A percentile compares a stretch with the other conserved stretches of the same genome.
Evolutionary conservation across 2,113 vertebrate genomes (phyloP).

Genomic region (Furnarius figulus): DNA sequence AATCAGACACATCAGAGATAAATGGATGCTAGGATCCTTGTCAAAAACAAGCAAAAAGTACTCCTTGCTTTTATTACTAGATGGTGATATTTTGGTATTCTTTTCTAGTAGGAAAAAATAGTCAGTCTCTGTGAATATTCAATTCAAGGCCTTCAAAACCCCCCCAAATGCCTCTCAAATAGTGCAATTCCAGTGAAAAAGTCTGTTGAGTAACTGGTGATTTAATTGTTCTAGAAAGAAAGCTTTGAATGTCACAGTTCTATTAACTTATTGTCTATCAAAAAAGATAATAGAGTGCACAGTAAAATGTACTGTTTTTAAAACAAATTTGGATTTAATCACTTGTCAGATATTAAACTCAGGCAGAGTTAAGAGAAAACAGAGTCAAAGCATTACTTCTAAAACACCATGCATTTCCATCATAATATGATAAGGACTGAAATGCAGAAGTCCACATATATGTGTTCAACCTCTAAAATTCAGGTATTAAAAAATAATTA

Average conservation of each 20-base stretch:
- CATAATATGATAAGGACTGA: background rate
- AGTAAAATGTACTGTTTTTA: constrained; percentile 24
- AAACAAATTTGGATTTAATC: background rate
- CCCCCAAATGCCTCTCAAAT: background rate
- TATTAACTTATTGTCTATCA: constrained; percentile 16
- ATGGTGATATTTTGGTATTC: background rate
- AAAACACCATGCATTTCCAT: background rate
- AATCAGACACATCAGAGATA: background rate
- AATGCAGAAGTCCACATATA: background rate
- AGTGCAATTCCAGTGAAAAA: constrained; percentile 24
- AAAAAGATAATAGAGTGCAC: constrained; percentile 2
- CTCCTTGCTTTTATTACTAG: background rate
- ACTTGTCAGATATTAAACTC: background rate
- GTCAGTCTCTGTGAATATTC: background rate
- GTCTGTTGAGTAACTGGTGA: constrained; percentile 38
- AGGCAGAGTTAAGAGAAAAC: background rate
- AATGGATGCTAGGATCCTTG: background rate
- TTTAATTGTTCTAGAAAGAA: constrained; percentile 23
- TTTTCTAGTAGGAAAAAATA: constrained; percentile 9
- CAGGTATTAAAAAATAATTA: background rate
- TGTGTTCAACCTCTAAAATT: background rate
- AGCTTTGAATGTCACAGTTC: background rate
- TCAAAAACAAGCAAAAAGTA: background rate
- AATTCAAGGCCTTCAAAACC: background rate
- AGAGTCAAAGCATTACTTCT: background rate